Percentiles rank a stretch among this genome's conserved stretches.
phyloP scores from a whole-genome alignment of 2,888 invertebrate genomes.

The Trissolcus brochymenae region DNA sequence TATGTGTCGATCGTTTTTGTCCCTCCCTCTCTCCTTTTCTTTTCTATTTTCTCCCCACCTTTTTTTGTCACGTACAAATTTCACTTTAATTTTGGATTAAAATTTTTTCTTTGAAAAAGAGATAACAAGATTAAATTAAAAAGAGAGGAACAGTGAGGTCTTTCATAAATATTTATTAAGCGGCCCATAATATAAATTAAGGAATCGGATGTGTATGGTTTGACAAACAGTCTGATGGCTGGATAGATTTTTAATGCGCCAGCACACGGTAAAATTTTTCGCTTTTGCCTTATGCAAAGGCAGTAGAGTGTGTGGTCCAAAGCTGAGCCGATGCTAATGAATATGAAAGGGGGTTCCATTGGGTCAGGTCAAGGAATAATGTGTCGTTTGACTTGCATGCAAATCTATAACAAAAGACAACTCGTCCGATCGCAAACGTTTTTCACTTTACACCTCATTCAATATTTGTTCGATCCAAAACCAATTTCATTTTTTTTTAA shows the following conservation, averaged over 20 bases:
- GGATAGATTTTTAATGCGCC: background rate
- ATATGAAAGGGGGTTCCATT: slow-evolving; percentile 73
- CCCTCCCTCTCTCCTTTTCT: background rate
- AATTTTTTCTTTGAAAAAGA: too few species aligned
- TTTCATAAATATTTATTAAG: slow-evolving; percentile 5
- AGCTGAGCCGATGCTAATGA: slow-evolving; percentile 69
- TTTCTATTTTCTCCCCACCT: background rate
- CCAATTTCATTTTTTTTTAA: too few species aligned
- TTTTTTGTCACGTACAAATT: background rate
- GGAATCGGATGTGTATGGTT: background rate
- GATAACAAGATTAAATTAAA: background rate
- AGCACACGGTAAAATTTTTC: slow-evolving; percentile 33
- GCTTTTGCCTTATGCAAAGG: slow-evolving; percentile 60
- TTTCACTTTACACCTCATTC: slow-evolving; percentile 18
- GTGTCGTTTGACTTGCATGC: slow-evolving; percentile 74
- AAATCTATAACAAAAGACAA: slow-evolving; percentile 65
- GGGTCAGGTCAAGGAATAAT: slow-evolving; percentile 76
- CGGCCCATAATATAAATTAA: background rate
- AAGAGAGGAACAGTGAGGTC: background rate
- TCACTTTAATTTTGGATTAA: background rate
- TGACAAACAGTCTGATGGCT: too few species aligned
- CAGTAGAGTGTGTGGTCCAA: slow-evolving; percentile 59
- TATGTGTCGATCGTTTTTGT: slow-evolving; percentile 35
- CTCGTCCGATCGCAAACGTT: slow-evolving; percentile 54
- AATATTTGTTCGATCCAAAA: too few species aligned